Percentiles rank a stretch among this genome's conserved stretches.
Evolutionary conservation across 2,888 invertebrate genomes (phyloP).

Genomic region (Unio pictorum): DNA sequence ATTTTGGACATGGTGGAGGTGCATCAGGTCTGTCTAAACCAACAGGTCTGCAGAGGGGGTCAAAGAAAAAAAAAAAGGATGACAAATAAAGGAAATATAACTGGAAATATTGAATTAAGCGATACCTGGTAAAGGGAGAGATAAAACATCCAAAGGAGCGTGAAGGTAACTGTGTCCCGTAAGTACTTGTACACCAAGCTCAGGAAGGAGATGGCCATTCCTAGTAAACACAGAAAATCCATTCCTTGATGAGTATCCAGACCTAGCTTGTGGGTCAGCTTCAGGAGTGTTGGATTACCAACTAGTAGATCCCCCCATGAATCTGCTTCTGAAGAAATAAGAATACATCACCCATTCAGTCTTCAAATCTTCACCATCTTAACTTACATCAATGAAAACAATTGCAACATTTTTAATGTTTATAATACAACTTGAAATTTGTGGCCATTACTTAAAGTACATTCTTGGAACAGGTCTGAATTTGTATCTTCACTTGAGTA

Average conservation of each 20-base stretch:
- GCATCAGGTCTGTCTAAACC: too few relatives aligned
- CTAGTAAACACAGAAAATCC: constrained; percentile 79
- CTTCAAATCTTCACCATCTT: neutral
- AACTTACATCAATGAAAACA: neutral
- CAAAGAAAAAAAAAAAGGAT: too few relatives aligned
- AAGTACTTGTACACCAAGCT: constrained; percentile 73
- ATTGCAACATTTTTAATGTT: too few relatives aligned
- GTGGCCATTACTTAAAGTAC: too few relatives aligned
- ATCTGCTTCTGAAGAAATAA: constrained; percentile 35
- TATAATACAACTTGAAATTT: too few relatives aligned
- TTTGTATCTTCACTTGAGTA: too few relatives aligned
- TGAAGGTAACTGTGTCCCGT: constrained; percentile 76
- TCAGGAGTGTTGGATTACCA: constrained; percentile 79
- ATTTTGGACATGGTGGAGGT: too few relatives aligned
- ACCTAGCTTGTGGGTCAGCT: constrained; percentile 79
- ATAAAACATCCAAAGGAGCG: constrained; percentile 80
- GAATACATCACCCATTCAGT: neutral
- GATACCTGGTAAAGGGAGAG: constrained; percentile 80
- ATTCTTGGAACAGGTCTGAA: too few relatives aligned
- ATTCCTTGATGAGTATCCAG: constrained; percentile 79
- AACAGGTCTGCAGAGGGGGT: too few relatives aligned
- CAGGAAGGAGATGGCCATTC: constrained; percentile 79
- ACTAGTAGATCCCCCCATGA: constrained; percentile 58
- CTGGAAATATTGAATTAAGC: neutral
- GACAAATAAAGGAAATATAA: too few relatives aligned